These are phyloP conservation scores for Dasysyrphus albostriatus DNA, from an alignment of 2,888 invertebrate genomes.

Conservation along the genomic window DNA sequence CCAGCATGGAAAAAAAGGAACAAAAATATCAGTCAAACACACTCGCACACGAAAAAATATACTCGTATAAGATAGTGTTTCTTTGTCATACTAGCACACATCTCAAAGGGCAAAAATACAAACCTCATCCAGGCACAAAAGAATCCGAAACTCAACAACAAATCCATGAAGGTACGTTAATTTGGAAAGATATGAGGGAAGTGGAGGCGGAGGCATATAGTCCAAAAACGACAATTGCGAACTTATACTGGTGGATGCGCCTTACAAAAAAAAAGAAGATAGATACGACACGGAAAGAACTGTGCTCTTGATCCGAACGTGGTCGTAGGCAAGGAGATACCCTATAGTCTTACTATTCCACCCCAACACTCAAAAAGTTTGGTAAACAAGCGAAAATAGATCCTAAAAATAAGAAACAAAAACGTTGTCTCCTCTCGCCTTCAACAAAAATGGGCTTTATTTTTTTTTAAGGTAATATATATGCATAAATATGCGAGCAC, in stretches of 20 bases:
- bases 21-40: slow-evolving; percentile 7
- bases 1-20: slow-evolving; percentile 49
- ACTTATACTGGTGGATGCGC: slow-evolving; percentile 15
- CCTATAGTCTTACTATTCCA: not conserved
- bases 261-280: not conserved
- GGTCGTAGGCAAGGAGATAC: not conserved
- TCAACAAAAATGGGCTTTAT: not conserved
- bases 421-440: not conserved
- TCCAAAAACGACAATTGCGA: not conserved
- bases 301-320: not conserved
- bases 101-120: slow-evolving; percentile 12
- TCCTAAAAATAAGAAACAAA: not conserved
- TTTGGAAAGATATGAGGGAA: not conserved
- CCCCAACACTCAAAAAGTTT: not conserved
- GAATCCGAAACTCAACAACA: slow-evolving; percentile 25
- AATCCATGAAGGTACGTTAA: slow-evolving; percentile 13
- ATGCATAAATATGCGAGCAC: not conserved
- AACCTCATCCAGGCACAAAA: slow-evolving; percentile 27
- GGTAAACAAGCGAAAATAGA: not conserved
- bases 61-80: slow-evolving; percentile 39
- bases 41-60: slow-evolving; percentile 3
- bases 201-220: slow-evolving; percentile 4
- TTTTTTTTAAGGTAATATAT: not conserved
- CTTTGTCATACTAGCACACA: slow-evolving; percentile 19
- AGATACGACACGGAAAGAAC: not conserved